Conservation (phyloP, 2,797 vertebrate species). For the Falco columbarius region DNA sequence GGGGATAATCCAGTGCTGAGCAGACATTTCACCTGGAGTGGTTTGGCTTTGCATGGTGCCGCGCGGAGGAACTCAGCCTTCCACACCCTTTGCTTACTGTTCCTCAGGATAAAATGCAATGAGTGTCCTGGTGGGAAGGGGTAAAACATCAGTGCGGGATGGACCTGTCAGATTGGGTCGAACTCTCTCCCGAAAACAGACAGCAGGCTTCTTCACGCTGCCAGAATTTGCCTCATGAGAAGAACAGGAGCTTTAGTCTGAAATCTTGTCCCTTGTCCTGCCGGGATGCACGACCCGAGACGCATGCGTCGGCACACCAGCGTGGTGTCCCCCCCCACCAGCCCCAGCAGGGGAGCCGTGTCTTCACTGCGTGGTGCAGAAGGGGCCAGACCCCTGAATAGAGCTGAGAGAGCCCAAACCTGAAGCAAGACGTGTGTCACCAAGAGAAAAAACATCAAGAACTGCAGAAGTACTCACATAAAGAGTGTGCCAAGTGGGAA, state of each 20-base stretch:
- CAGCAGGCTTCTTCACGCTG: not conserved
- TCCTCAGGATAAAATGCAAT: not conserved
- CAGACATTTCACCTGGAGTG: not conserved
- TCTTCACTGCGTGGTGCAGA: not conserved
- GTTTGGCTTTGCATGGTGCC: conserved; percentile 16
- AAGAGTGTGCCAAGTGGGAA: conserved; percentile 3
- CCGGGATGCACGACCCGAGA: rapidly evolving
- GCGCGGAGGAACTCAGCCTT: not conserved
- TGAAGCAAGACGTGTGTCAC: not conserved
- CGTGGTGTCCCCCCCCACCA: not conserved
- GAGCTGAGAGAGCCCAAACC: not conserved
- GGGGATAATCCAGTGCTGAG: not conserved
- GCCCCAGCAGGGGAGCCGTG: not conserved
- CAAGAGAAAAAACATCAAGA: conserved; percentile 12
- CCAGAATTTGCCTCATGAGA: not conserved
- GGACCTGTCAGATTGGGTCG: not conserved
- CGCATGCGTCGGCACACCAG: rapidly evolving
- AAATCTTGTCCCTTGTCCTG: not conserved
- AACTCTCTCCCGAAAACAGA: not conserved
- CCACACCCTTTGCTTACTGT: not conserved
- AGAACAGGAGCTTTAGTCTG: not conserved
- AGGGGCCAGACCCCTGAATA: not conserved
- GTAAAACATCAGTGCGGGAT: not conserved
- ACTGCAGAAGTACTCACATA: not conserved
- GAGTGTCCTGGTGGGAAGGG: not conserved